phyloP scores from a whole-genome alignment of 2,888 invertebrate genomes.

The Hirudinaria manillensis region DNA sequence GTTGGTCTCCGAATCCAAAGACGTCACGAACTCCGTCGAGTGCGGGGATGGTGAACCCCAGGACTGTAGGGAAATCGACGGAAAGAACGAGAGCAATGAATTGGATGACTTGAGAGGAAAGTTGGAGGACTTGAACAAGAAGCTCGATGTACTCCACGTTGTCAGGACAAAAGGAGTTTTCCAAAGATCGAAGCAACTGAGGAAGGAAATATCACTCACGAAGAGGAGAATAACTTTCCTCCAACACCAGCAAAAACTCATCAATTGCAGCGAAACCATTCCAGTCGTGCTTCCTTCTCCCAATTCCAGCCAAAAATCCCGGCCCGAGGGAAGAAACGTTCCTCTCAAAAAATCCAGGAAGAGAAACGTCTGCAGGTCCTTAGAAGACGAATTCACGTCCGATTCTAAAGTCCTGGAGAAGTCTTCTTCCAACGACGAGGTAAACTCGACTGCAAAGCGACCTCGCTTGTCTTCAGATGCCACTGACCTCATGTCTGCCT shows the following conservation, averaged over 20 bases:
- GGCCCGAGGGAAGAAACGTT: too few species aligned
- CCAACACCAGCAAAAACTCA: background rate
- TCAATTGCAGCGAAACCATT: background rate
- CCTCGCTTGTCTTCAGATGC: background rate
- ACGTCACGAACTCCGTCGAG: background rate
- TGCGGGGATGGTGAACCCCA: background rate
- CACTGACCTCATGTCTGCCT: background rate
- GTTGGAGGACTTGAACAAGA: slow-evolving; percentile 8
- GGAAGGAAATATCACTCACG: slow-evolving; percentile 7
- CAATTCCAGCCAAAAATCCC: background rate
- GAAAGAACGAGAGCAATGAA: background rate
- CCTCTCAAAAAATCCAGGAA: too few species aligned
- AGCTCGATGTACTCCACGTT: slow-evolving; percentile 13
- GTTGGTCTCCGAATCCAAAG: too few species aligned
- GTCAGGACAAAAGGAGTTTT: slow-evolving; percentile 6
- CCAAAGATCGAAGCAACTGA: background rate
- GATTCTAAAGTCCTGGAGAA: background rate
- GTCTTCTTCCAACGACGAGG: background rate
- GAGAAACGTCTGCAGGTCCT: too few species aligned
- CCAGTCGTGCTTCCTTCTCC: background rate
- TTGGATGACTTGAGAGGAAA: background rate
- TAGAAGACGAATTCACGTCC: too few species aligned
- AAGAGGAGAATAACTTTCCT: slow-evolving; percentile 14
- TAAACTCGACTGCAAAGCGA: background rate
- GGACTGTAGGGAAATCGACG: background rate